Evolutionary conservation across 2,797 vertebrate genomes (phyloP), one percentile per base, ranked within the genome.

Genomic region (Meriones psammophilus): DNA sequence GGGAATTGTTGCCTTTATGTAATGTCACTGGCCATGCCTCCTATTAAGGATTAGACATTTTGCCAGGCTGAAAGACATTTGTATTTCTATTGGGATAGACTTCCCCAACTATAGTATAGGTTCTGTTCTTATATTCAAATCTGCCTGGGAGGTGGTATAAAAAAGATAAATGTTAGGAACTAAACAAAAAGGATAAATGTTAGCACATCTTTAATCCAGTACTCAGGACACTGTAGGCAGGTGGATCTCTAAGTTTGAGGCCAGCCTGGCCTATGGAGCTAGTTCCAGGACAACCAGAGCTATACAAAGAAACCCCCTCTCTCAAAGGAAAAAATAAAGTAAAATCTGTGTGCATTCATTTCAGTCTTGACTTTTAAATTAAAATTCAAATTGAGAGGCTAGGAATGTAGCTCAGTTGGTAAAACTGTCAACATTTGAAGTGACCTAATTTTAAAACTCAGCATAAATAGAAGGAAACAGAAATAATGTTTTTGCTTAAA

Each of bases 361-460:
- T 78, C 58, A 50, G 28, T n/a, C 71, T 46, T 39, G n/a, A 74
- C 28, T 88, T 88, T 89, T 77, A 62, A 78, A 89, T 89, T 77
- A 46, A 78, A 89, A 62, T 50, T 12, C 13, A 89, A 42, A 46
- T 77, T 66, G 22, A 74, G 22, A 36, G 88, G 58, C 36, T 42
- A 6, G 36, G 15, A 60, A 18, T 76, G 4, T 66, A 64, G 22
- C 74, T 66, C 13, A 66, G 3, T 54, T 89, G 88, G 60, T 89
- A 78, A 20, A 62, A 42, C 62, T 42, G 5, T 33, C 76, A 76
- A 76, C 71, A 42, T 54, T 50, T 36, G 39, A 24, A 58, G 2
- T 89, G 91, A 88, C 68, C 85, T 95, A 54, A 88, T 71, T 58
- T 58, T 85, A 58, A 83, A 92, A 64, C 28, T 95, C 26, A 83